These are phyloP conservation scores for Drosophila fulvimacula DNA, from an alignment of 2,888 invertebrate genomes.

Conservation along the genomic window DNA sequence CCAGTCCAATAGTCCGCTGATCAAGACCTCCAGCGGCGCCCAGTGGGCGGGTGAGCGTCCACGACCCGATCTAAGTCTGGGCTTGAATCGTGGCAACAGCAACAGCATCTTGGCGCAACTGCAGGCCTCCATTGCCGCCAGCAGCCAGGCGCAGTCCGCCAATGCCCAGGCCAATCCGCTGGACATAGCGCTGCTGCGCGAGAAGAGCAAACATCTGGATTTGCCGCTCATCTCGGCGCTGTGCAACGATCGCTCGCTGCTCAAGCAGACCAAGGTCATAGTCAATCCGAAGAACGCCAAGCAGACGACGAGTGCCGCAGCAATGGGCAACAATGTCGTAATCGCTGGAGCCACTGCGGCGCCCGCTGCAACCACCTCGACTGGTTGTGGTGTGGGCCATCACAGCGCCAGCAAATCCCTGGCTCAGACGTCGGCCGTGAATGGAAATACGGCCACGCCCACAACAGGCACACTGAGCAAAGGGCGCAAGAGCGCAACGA, in stretches of 20 bases:
- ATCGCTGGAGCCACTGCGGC: conserved; percentile 49
- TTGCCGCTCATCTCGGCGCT: conserved; percentile 96
- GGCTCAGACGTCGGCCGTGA: conserved; percentile 25
- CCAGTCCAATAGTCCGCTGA: conserved; percentile 77
- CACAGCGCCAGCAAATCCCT: conserved; percentile 50
- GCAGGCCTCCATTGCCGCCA: conserved; percentile 78
- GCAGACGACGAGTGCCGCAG: conserved; percentile 17
- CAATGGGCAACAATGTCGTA: conserved; percentile 10
- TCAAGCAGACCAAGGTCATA: conserved; percentile 95
- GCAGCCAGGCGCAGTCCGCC: conserved; percentile 42
- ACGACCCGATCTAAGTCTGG: conserved; percentile 69
- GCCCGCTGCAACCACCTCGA: conserved; percentile 20
- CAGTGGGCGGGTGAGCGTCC: conserved; percentile 83
- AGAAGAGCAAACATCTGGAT: conserved; percentile 95
- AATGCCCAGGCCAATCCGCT: conserved; percentile 84
- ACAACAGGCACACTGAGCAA: conserved; percentile 81
- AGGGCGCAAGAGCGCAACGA: conserved; percentile 86
- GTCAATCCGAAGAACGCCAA: conserved; percentile 89
- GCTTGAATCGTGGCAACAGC: conserved; percentile 66
- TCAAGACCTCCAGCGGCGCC: conserved; percentile 82
- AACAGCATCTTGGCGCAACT: conserved; percentile 81
- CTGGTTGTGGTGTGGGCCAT: conserved; percentile 13
- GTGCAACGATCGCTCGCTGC: conserved; percentile 95
- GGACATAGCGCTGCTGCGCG: conserved; percentile 93
- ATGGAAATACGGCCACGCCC: conserved; percentile 46